phyloP scores from a whole-genome alignment of 2,888 invertebrate species.

The Cheilosia urbana region DNA sequence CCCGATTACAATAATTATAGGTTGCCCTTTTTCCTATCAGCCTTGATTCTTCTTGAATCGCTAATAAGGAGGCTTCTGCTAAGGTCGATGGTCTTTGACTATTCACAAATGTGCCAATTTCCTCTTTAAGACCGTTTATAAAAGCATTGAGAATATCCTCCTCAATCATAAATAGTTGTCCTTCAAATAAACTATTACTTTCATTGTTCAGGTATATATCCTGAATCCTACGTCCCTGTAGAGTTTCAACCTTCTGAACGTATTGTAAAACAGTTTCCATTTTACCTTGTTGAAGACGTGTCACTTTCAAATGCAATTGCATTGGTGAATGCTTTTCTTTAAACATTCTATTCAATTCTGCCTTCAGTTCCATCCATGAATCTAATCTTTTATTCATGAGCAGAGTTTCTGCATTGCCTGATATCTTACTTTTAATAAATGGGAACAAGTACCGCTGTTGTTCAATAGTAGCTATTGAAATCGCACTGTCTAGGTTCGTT shows the following conservation, averaged over 20 bases:
- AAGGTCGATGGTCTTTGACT: slow-evolving; percentile 3
- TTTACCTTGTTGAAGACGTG: neutral
- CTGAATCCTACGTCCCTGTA: neutral
- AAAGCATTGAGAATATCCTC: slow-evolving; percentile 10
- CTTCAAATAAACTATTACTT: neutral
- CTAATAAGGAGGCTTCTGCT: neutral
- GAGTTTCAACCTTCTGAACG: neutral
- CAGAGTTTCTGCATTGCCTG: slow-evolving; percentile 13
- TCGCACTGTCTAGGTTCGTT: neutral
- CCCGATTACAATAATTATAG: neutral
- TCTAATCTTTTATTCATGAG: slow-evolving; percentile 17
- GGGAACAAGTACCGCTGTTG: neutral
- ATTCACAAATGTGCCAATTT: slow-evolving; percentile 7
- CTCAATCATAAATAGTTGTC: neutral
- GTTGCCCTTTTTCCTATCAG: neutral
- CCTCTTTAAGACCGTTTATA: slow-evolving; percentile 1
- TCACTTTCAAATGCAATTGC: slow-evolving; percentile 10
- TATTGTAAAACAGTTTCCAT: neutral
- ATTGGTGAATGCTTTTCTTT: slow-evolving; percentile 6
- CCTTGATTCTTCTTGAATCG: slow-evolving; percentile 7
- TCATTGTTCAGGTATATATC: neutral
- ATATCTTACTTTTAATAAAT: slow-evolving; percentile 6
- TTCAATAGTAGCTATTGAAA: neutral
- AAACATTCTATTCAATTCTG: slow-evolving; percentile 4
- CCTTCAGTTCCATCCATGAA: slow-evolving; percentile 5